Conservation (phyloP, 2,797 vertebrate genomes). For the Kryptolebias ocellatus region DNA sequence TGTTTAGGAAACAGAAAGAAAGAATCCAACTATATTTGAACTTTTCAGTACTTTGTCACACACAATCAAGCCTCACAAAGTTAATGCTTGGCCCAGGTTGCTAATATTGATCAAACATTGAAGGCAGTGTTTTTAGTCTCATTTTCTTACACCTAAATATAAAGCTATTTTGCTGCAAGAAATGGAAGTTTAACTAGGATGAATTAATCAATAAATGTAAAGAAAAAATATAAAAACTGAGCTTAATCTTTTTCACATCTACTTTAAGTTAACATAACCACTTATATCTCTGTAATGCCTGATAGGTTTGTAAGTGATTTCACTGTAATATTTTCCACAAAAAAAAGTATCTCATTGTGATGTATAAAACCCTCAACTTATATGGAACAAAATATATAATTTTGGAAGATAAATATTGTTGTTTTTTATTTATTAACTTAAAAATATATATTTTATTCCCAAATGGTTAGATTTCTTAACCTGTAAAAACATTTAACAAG, state of each 20-base stretch:
- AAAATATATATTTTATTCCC: conserved; percentile 3
- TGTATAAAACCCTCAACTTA: background rate
- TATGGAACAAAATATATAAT: background rate
- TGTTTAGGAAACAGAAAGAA: conserved; percentile 40
- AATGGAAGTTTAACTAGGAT: too few relatives aligned
- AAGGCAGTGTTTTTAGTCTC: too few relatives aligned
- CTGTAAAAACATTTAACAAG: too few relatives aligned
- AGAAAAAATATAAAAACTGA: too few relatives aligned
- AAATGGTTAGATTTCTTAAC: too few relatives aligned
- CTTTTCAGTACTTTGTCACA: conserved; percentile 29
- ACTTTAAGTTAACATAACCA: too few relatives aligned
- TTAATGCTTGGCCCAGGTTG: background rate
- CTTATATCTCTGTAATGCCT: too few relatives aligned
- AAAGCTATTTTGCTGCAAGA: too few relatives aligned
- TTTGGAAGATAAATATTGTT: background rate
- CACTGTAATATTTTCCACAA: background rate
- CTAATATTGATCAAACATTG: background rate
- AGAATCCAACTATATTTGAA: conserved; percentile 42
- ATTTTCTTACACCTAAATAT: too few relatives aligned
- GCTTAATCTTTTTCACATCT: too few relatives aligned
- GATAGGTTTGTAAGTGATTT: too few relatives aligned
- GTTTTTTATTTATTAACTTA: background rate
- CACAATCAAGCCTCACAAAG: conserved; percentile 23
- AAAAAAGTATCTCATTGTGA: background rate
- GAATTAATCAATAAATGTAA: too few relatives aligned